A percentile compares a stretch with the other conserved stretches of the same genome.
Evolutionary conservation across 2,797 vertebrate genomes (phyloP).

Genomic region (Lagodon rhomboides): DNA sequence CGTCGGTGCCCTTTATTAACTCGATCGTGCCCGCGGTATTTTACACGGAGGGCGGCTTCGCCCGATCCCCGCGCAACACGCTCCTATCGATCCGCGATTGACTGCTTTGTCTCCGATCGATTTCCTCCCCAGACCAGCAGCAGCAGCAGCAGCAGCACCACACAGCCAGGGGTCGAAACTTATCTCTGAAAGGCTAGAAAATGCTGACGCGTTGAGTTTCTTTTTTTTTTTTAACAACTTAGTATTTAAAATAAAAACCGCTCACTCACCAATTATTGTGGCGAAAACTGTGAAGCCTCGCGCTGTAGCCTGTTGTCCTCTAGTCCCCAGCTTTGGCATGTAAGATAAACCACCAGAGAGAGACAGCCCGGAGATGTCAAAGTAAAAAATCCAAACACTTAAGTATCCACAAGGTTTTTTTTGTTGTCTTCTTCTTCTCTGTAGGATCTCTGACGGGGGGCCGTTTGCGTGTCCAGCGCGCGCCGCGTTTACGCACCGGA

Average conservation of each 20-base stretch:
- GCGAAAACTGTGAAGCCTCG: conserved; percentile 84
- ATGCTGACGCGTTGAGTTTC: neutral
- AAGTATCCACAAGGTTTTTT: conserved; percentile 44
- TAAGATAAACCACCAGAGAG: conserved; percentile 44
- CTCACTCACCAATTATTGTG: conserved; percentile 85
- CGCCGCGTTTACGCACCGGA: conserved; percentile 38
- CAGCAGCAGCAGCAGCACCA: neutral
- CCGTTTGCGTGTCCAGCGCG: conserved; percentile 39
- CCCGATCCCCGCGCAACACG: conserved; percentile 47
- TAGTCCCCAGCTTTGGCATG: conserved; percentile 84
- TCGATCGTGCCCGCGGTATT: conserved; percentile 51
- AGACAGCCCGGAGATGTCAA: neutral
- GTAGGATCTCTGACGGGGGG: conserved; percentile 1
- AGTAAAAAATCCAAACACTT: conserved; percentile 53
- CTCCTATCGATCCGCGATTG: conserved; percentile 58
- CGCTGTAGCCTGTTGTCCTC: conserved; percentile 62
- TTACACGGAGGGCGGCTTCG: conserved; percentile 47
- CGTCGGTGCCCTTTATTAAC: conserved; percentile 49
- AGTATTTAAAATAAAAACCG: neutral
- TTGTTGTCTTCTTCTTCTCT: neutral
- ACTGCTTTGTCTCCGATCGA: conserved; percentile 45
- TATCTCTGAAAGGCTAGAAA: too few relatives aligned
- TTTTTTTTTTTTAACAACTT: neutral
- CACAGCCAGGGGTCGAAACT: neutral
- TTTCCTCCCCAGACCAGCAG: neutral